Percentiles rank a stretch among this genome's conserved stretches.
Evolutionary conservation across 1,140 invertebrate species (phyloP).

Genomic region (Drosophila leontia): DNA sequence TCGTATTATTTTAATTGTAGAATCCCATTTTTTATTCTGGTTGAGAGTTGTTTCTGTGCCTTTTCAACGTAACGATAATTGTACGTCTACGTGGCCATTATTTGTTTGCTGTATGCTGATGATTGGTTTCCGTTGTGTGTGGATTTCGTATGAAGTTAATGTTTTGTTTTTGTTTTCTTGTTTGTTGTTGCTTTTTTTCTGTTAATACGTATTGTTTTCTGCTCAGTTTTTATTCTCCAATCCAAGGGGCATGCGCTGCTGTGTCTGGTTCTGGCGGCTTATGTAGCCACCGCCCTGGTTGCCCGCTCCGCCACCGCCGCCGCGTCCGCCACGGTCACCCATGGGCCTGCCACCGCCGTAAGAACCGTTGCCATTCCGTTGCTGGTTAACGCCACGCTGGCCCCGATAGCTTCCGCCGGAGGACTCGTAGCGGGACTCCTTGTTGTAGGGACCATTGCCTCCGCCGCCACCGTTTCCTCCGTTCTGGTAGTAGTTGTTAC

Average conservation of each 20-base stretch:
- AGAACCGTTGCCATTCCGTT: conserved; percentile 63
- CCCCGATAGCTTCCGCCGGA: conserved; percentile 66
- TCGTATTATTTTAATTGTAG: conserved; percentile 12
- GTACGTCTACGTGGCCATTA: conserved; percentile 66
- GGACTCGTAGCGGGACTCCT: conserved; percentile 75
- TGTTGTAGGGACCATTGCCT: conserved; percentile 60
- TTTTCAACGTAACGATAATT: conserved; percentile 65
- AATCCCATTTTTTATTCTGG: conserved; percentile 43
- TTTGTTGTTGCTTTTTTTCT: conserved; percentile 12
- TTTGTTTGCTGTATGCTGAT: conserved; percentile 39
- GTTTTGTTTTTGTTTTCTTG: conserved; percentile 39
- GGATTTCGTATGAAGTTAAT: conserved; percentile 52
- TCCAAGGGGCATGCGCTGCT: conserved; percentile 71
- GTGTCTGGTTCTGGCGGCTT: conserved; percentile 69
- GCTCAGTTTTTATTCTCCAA: conserved; percentile 81
- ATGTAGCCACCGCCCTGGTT: conserved; percentile 65
- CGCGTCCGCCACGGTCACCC: conserved; percentile 61
- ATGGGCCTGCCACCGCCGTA: conserved; percentile 63
- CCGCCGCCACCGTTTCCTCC: conserved; percentile 51
- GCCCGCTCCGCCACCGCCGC: conserved; percentile 61
- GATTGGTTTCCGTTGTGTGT: conserved; percentile 40
- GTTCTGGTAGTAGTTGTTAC: conserved; percentile 64
- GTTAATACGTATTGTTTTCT: conserved; percentile 66
- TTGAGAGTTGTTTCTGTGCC: conserved; percentile 48
- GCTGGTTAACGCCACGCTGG: conserved; percentile 72